phyloP scores from a whole-genome alignment of 2,113 vertebrate species.

The Hydrolagus affinis region DNA sequence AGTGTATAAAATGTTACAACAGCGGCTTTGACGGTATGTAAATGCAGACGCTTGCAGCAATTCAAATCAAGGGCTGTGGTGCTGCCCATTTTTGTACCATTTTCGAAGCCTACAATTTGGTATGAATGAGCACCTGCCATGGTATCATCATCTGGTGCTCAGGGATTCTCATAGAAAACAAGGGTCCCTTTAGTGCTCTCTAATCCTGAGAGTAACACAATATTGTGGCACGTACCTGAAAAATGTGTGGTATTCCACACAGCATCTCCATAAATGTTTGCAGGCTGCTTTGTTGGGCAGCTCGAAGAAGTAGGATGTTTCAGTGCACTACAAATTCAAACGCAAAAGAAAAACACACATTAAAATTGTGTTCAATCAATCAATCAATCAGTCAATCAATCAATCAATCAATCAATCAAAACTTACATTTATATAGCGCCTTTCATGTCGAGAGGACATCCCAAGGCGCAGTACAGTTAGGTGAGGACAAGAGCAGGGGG shows the following conservation, averaged over 20 bases:
- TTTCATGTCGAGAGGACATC: no score
- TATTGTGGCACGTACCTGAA: constrained; percentile 61
- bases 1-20: no score
- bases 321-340: constrained; percentile 61
- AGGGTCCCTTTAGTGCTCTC: background rate
- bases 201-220: background rate
- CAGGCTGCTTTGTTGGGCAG: constrained; percentile 64
- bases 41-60: background rate
- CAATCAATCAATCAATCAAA: no score
- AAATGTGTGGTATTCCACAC: constrained; percentile 79
- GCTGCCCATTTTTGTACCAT: background rate
- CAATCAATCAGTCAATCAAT: no score
- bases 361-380: no score
- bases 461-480: no score
- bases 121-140: background rate
- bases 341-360: constrained; percentile 31
- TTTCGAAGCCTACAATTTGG: background rate
- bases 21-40: background rate
- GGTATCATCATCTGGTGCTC: no score
- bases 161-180: background rate
- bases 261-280: constrained; percentile 83
- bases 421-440: no score
- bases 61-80: background rate
- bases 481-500: no score
- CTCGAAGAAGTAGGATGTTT: constrained; percentile 86